These are phyloP conservation scores for Drosophila pandora DNA, from an alignment of 1,140 invertebrate species.

Conservation along the genomic window DNA sequence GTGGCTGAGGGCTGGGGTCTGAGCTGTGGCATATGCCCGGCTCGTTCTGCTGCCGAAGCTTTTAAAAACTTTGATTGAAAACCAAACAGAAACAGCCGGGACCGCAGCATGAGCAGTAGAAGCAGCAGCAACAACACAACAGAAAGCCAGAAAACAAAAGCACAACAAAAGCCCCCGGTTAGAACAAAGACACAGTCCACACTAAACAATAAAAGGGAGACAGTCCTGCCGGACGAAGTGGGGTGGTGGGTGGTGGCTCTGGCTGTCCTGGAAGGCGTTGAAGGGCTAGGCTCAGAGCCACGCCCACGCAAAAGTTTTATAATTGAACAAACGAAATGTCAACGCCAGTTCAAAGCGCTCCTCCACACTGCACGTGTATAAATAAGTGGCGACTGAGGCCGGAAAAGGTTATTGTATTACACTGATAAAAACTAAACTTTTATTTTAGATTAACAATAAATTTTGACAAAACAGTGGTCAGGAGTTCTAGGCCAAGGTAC, in stretches of 20 bases:
- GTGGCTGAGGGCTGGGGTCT: conserved; percentile 19
- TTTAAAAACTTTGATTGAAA: conserved; percentile 81
- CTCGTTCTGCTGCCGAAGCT: conserved; percentile 68
- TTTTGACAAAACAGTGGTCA: neutral
- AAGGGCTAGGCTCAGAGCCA: conserved; percentile 2
- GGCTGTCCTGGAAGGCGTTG: neutral
- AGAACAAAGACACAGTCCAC: conserved; percentile 56
- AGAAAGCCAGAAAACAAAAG: conserved; percentile 56
- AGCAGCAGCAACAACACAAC: conserved; percentile 32
- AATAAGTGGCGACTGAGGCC: neutral
- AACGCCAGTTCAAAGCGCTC: conserved; percentile 69
- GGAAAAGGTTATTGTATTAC: conserved; percentile 1
- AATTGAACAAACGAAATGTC: conserved; percentile 81
- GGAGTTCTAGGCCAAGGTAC: neutral
- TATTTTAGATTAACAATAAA: neutral
- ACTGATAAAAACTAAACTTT: neutral
- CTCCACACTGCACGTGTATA: conserved; percentile 29
- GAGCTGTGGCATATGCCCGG: conserved; percentile 65
- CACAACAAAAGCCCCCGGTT: conserved; percentile 66
- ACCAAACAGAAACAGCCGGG: conserved; percentile 60
- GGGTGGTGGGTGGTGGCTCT: neutral
- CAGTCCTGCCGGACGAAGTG: conserved; percentile 3
- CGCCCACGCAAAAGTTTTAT: conserved; percentile 72
- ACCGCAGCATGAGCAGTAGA: conserved; percentile 47
- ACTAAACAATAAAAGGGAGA: conserved; percentile 30